Evolutionary conservation across 2,797 vertebrate genomes (phyloP), one percentile per base, ranked within the genome.

Genomic region (Mycteria americana): DNA sequence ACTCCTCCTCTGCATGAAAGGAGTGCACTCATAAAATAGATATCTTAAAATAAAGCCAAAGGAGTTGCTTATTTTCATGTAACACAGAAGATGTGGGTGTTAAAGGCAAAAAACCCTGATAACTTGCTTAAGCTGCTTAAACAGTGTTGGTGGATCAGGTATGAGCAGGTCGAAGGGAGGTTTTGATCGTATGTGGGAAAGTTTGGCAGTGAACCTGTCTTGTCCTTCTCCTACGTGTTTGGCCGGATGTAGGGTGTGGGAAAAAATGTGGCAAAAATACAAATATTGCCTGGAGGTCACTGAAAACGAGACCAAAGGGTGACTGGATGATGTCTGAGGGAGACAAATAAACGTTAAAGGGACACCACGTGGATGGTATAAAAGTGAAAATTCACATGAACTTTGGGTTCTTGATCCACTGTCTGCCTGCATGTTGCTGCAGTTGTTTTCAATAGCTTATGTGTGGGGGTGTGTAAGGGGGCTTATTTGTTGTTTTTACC

Each of bases 1-100:
- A 85, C 69, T 95, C 89, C 89, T 89, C 74, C 89, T 90, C 92
- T 64, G 60, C 24, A 31, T 27, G 79, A 77, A 83, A 83, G 45
- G 57, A 95, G 31, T 18, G 37, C 31, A 8, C 85, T 85, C 33
- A 54, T 41, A 89, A 89, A 92, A 48, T 48, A 64, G n/a, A n/a
- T 19, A 56, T 17, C 86, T 93, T 60, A 70, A 89, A 92, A 92
- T 89, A 83, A 76, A 85, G 56, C 62, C 65, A 56, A 18, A 50
- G 37, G 72, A 91, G 72, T 76, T 88, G n/a, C 53, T 85, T 91
- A 39, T 93, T 96, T 95, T 92, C 93, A 24, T 41, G 37, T 56
- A 84, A 60, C 39, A 24, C 65, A 64, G 88, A 60, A 77, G n/a
- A 35, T 78, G 88, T 85, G 56, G 79, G 85, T 31, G 82, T 80